Percentiles rank a stretch among this genome's conserved stretches.
Evolutionary conservation across 2,888 invertebrate genomes (phyloP).

Genomic region (Mactromeris polynyma): DNA sequence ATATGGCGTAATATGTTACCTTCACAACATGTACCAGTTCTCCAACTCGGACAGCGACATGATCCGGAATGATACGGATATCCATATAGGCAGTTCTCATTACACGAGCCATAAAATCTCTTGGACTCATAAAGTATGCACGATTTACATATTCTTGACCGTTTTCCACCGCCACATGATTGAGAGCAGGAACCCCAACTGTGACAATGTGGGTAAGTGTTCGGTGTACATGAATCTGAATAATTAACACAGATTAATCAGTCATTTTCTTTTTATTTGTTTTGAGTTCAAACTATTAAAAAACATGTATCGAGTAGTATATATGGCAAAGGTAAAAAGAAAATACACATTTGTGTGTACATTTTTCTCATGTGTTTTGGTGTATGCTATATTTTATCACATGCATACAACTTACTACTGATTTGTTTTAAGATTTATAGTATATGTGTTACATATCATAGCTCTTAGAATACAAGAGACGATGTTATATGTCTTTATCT

Average conservation of each 20-base stretch:
- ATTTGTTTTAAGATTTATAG: background rate
- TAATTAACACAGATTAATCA: background rate
- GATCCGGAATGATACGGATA: background rate
- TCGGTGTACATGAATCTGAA: background rate
- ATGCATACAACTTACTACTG: background rate
- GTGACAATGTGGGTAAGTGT: background rate
- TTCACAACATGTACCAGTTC: constrained; percentile 8
- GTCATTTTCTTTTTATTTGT: background rate
- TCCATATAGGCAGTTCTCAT: background rate
- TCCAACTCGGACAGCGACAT: constrained; percentile 16
- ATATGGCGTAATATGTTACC: background rate
- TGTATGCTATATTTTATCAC: background rate
- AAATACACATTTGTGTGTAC: background rate
- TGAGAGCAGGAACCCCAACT: constrained; percentile 6
- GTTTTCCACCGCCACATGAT: constrained; percentile 8
- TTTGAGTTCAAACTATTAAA: background rate
- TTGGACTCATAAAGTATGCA: background rate
- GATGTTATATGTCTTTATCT: background rate
- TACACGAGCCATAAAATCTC: background rate
- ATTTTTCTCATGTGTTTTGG: background rate
- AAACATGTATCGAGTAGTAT: background rate
- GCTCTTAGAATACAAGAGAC: background rate
- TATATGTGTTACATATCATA: too few species aligned
- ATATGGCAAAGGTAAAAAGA: background rate
- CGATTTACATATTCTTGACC: background rate